Evolutionary conservation across 2,888 invertebrate genomes (phyloP), one percentile per base, ranked within the genome.

Genomic region (Lepidocyrtinus sp.): DNA sequence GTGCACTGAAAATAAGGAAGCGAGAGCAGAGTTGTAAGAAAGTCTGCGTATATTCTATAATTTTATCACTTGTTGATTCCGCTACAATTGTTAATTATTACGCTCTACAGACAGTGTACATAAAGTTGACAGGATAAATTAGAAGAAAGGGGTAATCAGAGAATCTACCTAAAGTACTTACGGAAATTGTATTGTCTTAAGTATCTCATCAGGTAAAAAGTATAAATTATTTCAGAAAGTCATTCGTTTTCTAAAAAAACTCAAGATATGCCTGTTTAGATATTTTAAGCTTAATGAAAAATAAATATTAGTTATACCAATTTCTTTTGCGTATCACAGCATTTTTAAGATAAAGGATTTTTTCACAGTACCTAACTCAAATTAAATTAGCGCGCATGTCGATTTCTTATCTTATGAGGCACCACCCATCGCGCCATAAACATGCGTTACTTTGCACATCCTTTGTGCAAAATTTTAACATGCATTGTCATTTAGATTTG

Each of bases 1-100:
- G 79, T 80, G 45, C 68, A 27, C 17, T 63, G 68, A 70, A 65
- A 73, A 80, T 36, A 25, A 74, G 74, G 74, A 80, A 80, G 70
- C 55, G 17, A n/a, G 55, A 15, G 36, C 36, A 36, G 5, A 36
- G 36, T 12, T 7, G 5, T 36, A 12, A 55, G 55, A 55, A 55
- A 55, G 17, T n/a, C n/a, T 15, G 9, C 5, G 17, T 55, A n/a
- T 55, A n/a, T 3, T 55, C 15, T 55, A 55, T 55, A n/a, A 55
- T n/a, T n/a, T 55, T 17, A 55, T 7, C 55, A 55, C 55, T 55
- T 7, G 55, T n/a, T 55, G 55, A 55, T n/a, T 55, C 17, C 55
- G 17, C 55, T 15, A 55, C 17, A 7, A 55, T 55, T 55, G 17
- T 55, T 55, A n/a, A n/a, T n/a, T n/a, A n/a, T n/a, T n/a, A n/a